phyloP scores from a whole-genome alignment of 2,888 invertebrate species.

The Encarsia formosa region DNA sequence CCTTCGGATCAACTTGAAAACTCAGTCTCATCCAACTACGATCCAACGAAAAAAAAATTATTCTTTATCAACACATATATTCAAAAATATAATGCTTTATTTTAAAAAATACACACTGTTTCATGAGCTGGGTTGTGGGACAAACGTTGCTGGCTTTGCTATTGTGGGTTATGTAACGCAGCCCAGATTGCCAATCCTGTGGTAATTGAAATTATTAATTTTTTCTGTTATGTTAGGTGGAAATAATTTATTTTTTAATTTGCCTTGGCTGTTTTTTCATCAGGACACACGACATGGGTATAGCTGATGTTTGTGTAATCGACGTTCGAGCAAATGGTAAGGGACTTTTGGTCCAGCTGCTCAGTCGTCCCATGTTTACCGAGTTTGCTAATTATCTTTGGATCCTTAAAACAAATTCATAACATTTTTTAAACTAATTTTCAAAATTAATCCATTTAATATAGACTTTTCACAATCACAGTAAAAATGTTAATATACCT shows the following conservation, averaged over 20 bases:
- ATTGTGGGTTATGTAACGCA: conserved; percentile 90
- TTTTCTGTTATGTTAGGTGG: no score
- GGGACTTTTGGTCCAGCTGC: conserved; percentile 59
- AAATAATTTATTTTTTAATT: not conserved
- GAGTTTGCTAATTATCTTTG: conserved; percentile 54
- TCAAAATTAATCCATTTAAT: no score
- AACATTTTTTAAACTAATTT: not conserved
- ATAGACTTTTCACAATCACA: no score
- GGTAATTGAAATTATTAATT: conserved; percentile 5
- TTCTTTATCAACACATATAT: no score
- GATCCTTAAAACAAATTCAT: conserved; percentile 47
- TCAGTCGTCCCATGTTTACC: conserved; percentile 51
- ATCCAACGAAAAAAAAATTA: conserved; percentile 18
- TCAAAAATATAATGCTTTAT: not conserved
- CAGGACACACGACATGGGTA: conserved; percentile 59
- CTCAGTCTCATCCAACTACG: conserved; percentile 65
- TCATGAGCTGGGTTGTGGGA: conserved; percentile 90
- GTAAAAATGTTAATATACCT: no score
- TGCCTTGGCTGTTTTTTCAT: conserved; percentile 60
- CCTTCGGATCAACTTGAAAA: conserved; percentile 60
- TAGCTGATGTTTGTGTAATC: conserved; percentile 66
- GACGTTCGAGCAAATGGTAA: conserved; percentile 63
- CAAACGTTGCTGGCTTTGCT: conserved; percentile 96
- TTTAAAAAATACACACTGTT: conserved; percentile 90
- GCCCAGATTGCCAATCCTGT: conserved; percentile 88